Evolutionary conservation across 2,888 invertebrate species (phyloP).

Genomic region (Amblyteles armatorius): DNA sequence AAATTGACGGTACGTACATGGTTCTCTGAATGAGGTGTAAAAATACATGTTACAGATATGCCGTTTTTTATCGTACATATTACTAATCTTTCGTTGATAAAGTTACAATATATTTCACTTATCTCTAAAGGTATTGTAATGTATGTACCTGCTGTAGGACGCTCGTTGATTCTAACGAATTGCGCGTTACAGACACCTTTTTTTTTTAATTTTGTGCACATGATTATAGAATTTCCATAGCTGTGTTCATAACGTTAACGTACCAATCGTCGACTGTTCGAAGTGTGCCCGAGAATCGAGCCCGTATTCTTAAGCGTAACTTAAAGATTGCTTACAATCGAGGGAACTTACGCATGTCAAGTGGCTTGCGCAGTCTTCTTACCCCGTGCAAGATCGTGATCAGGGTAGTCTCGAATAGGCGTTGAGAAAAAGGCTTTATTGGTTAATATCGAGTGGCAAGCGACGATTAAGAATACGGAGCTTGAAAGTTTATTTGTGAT

Average conservation of each 20-base stretch:
- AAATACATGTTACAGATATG: conserved; percentile 56
- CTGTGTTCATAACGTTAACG: conserved; percentile 11
- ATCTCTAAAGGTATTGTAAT: conserved; percentile 2
- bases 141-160: conserved; percentile 18
- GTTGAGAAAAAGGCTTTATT: too few species aligned
- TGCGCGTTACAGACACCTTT: conserved; percentile 11
- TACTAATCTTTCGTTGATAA: conserved; percentile 33
- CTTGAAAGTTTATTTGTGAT: not conserved
- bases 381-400: too few species aligned
- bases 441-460: too few species aligned
- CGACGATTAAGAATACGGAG: too few species aligned
- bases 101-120: conserved; percentile 3
- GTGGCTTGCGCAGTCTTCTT: too few species aligned
- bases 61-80: conserved; percentile 49
- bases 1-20: conserved; percentile 52
- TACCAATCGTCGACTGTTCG: not conserved
- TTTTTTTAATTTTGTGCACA: conserved; percentile 22
- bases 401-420: too few species aligned
- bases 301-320: too few species aligned
- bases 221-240: conserved; percentile 14
- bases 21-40: conserved; percentile 51
- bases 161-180: conserved; percentile 1
- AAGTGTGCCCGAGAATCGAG: not conserved
- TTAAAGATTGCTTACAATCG: too few species aligned
- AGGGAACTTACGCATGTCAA: too few species aligned